A percentile compares a stretch with the other conserved stretches of the same genome.
Evolutionary conservation across 2,113 vertebrate genomes (phyloP).

Genomic region (Chaetorhynchus papuensis): DNA sequence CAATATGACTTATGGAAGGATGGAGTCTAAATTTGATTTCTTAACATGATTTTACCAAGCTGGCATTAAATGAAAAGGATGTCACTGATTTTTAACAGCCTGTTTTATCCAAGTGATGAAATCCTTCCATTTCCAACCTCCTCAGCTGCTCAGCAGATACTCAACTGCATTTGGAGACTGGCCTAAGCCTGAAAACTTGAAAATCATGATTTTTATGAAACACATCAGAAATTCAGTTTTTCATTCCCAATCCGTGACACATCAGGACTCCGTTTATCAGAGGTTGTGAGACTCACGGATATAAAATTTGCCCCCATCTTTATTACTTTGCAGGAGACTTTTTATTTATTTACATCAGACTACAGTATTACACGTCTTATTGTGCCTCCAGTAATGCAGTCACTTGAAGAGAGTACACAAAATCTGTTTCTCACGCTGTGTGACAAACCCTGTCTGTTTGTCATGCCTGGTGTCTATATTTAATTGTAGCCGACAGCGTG

Average conservation of each 20-base stretch:
- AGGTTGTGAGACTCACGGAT: fast-evolving
- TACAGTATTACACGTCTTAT: not conserved
- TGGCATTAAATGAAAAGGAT: not conserved
- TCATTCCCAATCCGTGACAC: not conserved
- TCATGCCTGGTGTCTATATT: not conserved
- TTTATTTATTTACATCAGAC: not conserved
- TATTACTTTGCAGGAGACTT: not conserved
- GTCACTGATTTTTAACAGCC: not conserved
- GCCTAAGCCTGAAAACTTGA: not conserved
- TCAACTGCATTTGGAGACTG: not conserved
- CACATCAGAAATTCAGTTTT: not conserved
- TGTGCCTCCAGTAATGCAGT: not conserved
- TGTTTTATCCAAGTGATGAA: not conserved
- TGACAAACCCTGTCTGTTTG: not conserved
- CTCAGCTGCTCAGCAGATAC: not conserved
- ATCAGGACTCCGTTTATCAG: not conserved
- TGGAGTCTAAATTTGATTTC: not conserved
- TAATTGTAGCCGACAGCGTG: not conserved
- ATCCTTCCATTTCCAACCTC: not conserved
- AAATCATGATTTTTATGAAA: not conserved
- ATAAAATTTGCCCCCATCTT: not conserved
- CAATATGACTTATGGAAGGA: not conserved
- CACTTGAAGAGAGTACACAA: not conserved
- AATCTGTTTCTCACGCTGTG: not conserved
- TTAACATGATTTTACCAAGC: not conserved